Evolutionary conservation across 2,797 vertebrate genomes (phyloP), one percentile per base, ranked within the genome.

Genomic region (Argentina silus): DNA sequence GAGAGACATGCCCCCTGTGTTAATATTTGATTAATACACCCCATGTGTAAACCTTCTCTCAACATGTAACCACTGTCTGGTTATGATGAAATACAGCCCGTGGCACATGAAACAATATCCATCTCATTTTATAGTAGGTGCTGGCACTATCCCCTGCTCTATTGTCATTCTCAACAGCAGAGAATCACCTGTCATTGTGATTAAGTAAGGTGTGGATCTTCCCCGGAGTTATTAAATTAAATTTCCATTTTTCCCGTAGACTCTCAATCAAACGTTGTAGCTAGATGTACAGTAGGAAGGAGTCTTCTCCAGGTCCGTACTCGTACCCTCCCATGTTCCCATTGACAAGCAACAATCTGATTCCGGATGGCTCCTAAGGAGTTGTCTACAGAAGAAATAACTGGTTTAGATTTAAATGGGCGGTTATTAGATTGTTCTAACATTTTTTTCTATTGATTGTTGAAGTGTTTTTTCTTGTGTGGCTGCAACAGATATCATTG

Each of bases 151-250:
- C 77, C 57, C 62, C 68, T 67, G 69, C 83, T 86, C 56, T 67
- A 73, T 83, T 88, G 87, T 87, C 76, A 61, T 86, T 88, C 81
- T 86, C 86, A 85, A 81, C 61, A 72, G 62, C 72, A 73, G 67
- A 79, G 59, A 78, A 88, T 89, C 77, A 80, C 75, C 84, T 91
- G 88, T 91, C 91, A 90, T 72, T 89, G 88, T 92, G 87, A 92
- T 89, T 85, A 90, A 90, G 81, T 87, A 86, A 84, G 80, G 81
- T 81, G 83, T 78, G 73, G 89, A 89, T 85, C 83, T 72, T 79
- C 73, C 77, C 80, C 57, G 75, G 75, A 85, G 85, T 87, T 90
- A 91, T 91, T 89, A 86, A 88, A 89, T 90, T 88, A 84, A 80
- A 86, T 90, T 87, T 82, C 82, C 69, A 80, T 89, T 89, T 84